These are phyloP conservation scores for Siphlonurus alternatus DNA, from an alignment of 2,888 invertebrate species.

Conservation along the genomic window DNA sequence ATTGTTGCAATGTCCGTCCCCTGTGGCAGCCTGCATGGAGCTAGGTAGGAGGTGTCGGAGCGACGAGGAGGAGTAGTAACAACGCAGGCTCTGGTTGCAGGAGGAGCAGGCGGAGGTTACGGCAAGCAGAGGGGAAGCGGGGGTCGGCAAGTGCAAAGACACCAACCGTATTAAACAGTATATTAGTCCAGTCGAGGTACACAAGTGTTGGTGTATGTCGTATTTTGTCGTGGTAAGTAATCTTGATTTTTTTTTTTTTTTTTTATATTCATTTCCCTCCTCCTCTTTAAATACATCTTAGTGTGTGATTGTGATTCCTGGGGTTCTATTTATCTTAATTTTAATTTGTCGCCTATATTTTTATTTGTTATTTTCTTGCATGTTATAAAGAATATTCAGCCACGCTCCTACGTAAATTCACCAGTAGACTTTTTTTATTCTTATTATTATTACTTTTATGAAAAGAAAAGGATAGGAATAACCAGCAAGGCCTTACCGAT, in stretches of 20 bases:
- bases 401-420: background rate
- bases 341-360: background rate
- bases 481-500: too few species aligned
- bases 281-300: too few species aligned
- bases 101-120: conserved; percentile 38
- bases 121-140: conserved; percentile 68
- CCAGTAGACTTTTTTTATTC: background rate
- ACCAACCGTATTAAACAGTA: conserved; percentile 62
- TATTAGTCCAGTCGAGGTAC: conserved; percentile 7
- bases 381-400: background rate
- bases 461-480: too few species aligned
- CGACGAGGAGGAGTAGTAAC: conserved; percentile 13
- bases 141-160: conserved; percentile 53
- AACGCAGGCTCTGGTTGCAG: conserved; percentile 24
- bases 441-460: background rate
- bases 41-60: too few species aligned
- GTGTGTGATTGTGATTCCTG: too few species aligned
- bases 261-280: too few species aligned
- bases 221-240: conserved; percentile 17
- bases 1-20: too few species aligned
- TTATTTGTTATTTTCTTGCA: background rate
- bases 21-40: too few species aligned
- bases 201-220: conserved; percentile 14
- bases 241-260: background rate
- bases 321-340: background rate